Evolutionary conservation across 2,797 vertebrate species (phyloP).

Genomic region (Gymnoscopelus microlampas): DNA sequence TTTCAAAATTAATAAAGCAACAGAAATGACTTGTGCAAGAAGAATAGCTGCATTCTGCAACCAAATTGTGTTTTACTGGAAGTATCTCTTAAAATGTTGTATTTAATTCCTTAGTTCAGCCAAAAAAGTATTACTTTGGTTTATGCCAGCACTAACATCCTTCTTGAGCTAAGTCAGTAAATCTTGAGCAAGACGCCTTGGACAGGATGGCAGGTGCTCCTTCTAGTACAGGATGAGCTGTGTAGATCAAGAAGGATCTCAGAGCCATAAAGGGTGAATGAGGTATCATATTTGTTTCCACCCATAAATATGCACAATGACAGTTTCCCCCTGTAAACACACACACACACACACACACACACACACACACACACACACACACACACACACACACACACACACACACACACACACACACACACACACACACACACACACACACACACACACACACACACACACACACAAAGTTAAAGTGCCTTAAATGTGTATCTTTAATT

Average conservation of each 20-base stretch:
- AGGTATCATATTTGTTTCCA: background rate
- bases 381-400: too few species aligned
- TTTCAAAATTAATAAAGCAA: too few species aligned
- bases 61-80: too few species aligned
- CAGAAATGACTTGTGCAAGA: too few species aligned
- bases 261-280: background rate
- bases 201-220: conserved; percentile 51
- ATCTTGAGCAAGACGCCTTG: conserved; percentile 46
- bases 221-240: conserved; percentile 14
- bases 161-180: conserved; percentile 30
- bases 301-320: conserved; percentile 13
- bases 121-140: background rate
- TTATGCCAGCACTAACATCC: conserved; percentile 5
- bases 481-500: background rate
- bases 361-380: too few species aligned
- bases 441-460: too few species aligned
- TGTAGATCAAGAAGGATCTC: conserved; percentile 36
- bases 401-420: too few species aligned
- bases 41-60: too few species aligned
- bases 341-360: too few species aligned
- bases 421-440: too few species aligned
- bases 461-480: background rate
- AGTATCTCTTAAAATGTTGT: too few species aligned
- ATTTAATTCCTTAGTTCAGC: too few species aligned
- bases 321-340: background rate